Percentiles rank a stretch among this genome's conserved stretches.
phyloP scores from a whole-genome alignment of 2,113 vertebrate genomes.

The Mellivora capensis region DNA sequence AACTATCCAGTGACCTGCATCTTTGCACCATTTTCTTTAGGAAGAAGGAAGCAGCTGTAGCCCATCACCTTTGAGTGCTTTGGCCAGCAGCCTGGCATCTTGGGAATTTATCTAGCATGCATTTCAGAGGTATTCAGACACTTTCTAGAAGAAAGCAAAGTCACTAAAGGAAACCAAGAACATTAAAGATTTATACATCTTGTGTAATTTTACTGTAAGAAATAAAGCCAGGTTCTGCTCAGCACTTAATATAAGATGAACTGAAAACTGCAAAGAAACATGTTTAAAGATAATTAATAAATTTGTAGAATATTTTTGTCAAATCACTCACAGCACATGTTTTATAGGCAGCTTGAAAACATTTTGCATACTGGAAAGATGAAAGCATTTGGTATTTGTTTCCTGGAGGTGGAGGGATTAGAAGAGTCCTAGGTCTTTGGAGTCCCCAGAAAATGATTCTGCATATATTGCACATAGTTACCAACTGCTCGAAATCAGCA shows the following conservation, averaged over 20 bases:
- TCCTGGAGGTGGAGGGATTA: background rate
- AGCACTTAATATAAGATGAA: conserved; percentile 34
- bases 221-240: conserved; percentile 33
- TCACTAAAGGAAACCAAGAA: conserved; percentile 4
- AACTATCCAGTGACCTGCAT: background rate
- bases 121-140: conserved; percentile 5
- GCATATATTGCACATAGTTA: background rate
- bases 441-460: background rate
- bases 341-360: conserved; percentile 32
- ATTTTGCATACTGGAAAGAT: conserved; percentile 25
- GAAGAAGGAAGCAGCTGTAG: conserved; percentile 17
- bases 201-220: conserved; percentile 34
- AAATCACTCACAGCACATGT: background rate
- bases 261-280: conserved; percentile 40
- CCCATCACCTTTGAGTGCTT: conserved; percentile 25
- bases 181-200: conserved; percentile 44
- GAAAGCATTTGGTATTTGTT: conserved; percentile 13
- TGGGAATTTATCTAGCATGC: conserved; percentile 25
- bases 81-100: conserved; percentile 15
- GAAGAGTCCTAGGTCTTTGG: background rate
- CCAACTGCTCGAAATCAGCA: conserved; percentile 25
- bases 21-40: background rate
- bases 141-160: conserved; percentile 40
- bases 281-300: background rate
- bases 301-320: background rate